Base-by-base conservation (phyloP, 2,888 invertebrate species). In the Amiota mariae region DNA sequence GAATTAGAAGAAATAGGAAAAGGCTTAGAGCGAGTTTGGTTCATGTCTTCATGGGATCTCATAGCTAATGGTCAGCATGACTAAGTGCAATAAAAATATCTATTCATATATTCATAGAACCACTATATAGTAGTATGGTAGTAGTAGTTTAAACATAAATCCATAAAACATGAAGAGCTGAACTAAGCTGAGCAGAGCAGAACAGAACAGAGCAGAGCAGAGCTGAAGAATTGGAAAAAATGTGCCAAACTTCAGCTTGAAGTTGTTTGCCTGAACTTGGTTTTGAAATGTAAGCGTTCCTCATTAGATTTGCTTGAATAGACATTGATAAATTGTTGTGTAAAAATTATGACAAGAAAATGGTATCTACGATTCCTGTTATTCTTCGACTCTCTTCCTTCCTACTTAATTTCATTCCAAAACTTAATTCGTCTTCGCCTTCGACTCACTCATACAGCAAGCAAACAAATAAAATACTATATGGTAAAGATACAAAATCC, bases 11-110 rank as follows among this genome's bases (percentile, higher is more conserved):
- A 36, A 36, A 36, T 36, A 36, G 36, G 6, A 36, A 36, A 36
- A 36, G 36, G 36, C 36, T 36, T 36, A 68, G 54, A 68, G 51
- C 47, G 24, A 54, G 47, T 68, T 68, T 68, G 48, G 11, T 20
- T 54, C 63, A n/a, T 36, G 46, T 8, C 13, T 24, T n/a, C n/a
- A n/a, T 11, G 18, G 63, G 11, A 36, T 12, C 46, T 63, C 12
- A 24, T 54, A 54, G 67, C 51, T 68, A 68, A 68, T 68, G 67
- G 24, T 48, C 54, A 54, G 67, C 67, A 68, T 68, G 67, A 68
- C 67, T 68, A 54, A 54, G 54, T 68, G 67, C 51, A 68, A 68
- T 68, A 51, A 68, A 51, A 46, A 12, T 12, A 59, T 36, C 36
- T 36, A 36, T 36, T 36, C 36, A 36, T 36, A 36, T 36, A 36